phyloP scores from a whole-genome alignment of 2,888 invertebrate species.

The Prosapia bicincta region DNA sequence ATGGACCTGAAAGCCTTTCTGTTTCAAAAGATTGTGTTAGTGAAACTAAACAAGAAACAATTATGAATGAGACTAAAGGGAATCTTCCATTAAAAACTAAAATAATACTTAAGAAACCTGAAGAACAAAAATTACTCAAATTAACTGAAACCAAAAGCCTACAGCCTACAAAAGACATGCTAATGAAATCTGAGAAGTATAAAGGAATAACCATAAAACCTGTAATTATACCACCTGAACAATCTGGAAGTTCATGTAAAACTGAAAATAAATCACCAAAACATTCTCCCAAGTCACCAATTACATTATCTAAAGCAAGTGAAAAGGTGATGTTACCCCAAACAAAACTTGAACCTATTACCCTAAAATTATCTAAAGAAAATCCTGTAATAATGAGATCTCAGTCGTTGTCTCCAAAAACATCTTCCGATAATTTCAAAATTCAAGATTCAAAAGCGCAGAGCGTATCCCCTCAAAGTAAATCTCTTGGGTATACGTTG shows the following conservation, averaged over 20 bases:
- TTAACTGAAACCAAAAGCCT: not conserved
- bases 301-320: conserved; percentile 6
- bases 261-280: not conserved
- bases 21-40: not conserved
- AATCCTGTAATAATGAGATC: conserved; percentile 31
- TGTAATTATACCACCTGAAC: not conserved
- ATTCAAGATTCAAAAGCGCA: not conserved
- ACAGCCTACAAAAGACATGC: not conserved
- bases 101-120: not conserved
- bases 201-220: not conserved
- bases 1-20: not conserved
- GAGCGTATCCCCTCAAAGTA: conserved; percentile 20
- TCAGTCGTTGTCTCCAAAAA: conserved; percentile 19
- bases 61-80: not conserved
- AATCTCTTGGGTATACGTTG: conserved; percentile 36
- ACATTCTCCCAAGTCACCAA: not conserved
- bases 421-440: not conserved
- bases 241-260: not conserved
- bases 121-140: not conserved
- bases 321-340: not conserved
- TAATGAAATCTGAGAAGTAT: not conserved
- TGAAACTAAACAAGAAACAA: not conserved
- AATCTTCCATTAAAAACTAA: not conserved
- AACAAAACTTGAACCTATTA: conserved; percentile 32
- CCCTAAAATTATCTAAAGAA: conserved; percentile 32